A percentile compares a stretch with the other conserved stretches of the same genome.
phyloP scores from a whole-genome alignment of 2,113 vertebrate species.

The Archilochus colubris region DNA sequence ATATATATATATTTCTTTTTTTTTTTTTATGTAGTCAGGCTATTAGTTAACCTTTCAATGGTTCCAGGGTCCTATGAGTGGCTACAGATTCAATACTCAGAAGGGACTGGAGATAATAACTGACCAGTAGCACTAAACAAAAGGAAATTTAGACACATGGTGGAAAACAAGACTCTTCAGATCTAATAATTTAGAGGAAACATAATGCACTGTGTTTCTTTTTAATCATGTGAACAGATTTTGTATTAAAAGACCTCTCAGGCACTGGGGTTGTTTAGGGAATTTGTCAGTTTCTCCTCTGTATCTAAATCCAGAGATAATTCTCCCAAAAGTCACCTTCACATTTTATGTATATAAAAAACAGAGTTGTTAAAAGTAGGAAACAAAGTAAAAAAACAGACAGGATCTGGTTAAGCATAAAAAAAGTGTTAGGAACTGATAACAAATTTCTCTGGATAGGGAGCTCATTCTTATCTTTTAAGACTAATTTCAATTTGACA shows the following conservation, averaged over 20 bases:
- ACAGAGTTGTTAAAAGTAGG: not conserved
- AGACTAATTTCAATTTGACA: conserved; percentile 21
- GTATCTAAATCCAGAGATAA: not conserved
- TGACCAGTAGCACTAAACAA: not conserved
- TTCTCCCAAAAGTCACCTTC: not conserved
- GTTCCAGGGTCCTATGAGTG: not conserved
- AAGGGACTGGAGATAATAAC: accelerated
- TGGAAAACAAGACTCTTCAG: not conserved
- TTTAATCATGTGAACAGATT: not conserved
- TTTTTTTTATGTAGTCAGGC: accelerated
- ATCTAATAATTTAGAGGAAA: not conserved
- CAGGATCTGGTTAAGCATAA: not conserved
- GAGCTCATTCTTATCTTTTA: conserved; percentile 14
- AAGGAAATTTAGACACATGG: accelerated
- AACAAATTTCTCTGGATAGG: not conserved
- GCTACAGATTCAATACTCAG: not conserved
- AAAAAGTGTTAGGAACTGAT: not conserved
- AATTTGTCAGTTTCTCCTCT: not conserved
- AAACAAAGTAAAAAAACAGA: not conserved
- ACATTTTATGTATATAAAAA: not conserved
- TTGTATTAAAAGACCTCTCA: not conserved
- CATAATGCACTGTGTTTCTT: accelerated
- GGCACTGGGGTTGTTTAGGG: not conserved
- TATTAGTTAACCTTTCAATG: not conserved
- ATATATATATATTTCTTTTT: not conserved